Base-by-base conservation (phyloP, 1,140 invertebrate genomes). In the Danaus plexippus region DNA sequence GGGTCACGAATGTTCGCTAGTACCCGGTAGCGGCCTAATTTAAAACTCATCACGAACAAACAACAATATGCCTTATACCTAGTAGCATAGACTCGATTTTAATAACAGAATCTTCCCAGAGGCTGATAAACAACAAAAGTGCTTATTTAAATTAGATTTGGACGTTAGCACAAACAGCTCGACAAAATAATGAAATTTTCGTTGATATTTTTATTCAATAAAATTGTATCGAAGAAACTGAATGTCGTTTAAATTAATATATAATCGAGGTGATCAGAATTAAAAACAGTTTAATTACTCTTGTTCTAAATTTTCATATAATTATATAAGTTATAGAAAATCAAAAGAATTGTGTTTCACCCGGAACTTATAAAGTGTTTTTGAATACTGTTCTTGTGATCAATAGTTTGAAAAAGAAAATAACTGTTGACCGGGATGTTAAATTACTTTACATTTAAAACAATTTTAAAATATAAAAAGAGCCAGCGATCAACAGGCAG, bases 61-160 rank as follows among this genome's bases (percentile, higher is more conserved):
- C 52, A 18, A 67, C 65, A 66, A 54, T 52, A 46, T 50, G 47
- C 52, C 52, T 54, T 72, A 61, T 69, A 54, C n/a, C 15, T 1
- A 48, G 43, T 49, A 0, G 1, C 11, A 52, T 64, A 64, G 64
- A 61, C 22, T 9, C 32, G 8, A 56, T 47, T 61, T 60, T 55
- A 6, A 40, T 11, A 47, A 46, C n/a, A 47, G 41, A 53, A 11
- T 9, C 13, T 51, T 58, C 61, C 62, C 57, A 60, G 58, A 59
- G 43, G 52, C 61, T 57, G 55, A 64, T 70, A 59, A 67, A 65
- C 58, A 67, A 59, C 57, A 64, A 47, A 56, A 57, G 51, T 61
- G 64, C 56, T 66, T 62, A 63, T 69, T 66, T 68, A 68, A 66
- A 67, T 70, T 70, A 67, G 67, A 70, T 70, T 67, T 61, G 54